Evolutionary conservation across 2,797 vertebrate genomes (phyloP).

Genomic region (Peromyscus attwateri): DNA sequence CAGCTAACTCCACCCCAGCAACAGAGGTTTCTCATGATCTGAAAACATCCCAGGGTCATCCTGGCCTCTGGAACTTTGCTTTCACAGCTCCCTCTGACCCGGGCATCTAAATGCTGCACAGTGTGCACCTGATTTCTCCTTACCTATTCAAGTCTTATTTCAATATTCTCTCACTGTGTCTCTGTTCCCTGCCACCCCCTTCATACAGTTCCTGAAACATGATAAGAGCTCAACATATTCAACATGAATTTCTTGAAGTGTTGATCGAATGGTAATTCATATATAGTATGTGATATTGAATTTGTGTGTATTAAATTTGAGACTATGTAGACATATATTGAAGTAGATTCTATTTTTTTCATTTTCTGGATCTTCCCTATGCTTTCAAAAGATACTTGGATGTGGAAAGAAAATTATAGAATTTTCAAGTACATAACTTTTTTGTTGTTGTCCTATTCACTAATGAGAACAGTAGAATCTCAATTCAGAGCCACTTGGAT

Average conservation of each 20-base stretch:
- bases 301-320: neutral
- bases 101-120: neutral
- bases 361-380: neutral
- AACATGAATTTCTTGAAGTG: neutral
- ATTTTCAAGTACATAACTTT: neutral
- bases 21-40: neutral
- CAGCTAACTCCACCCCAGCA: accelerated
- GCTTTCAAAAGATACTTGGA: neutral
- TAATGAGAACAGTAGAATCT: neutral
- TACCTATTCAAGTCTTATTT: neutral
- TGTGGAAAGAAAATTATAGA: neutral
- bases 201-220: neutral
- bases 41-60: accelerated
- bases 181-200: accelerated
- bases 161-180: neutral
- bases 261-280: neutral
- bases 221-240: neutral
- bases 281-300: neutral
- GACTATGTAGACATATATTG: neutral
- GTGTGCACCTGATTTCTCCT: no score
- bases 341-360: neutral
- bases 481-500: neutral
- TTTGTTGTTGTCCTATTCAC: neutral
- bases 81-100: neutral
- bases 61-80: neutral